Percentiles rank a stretch among this genome's conserved stretches.
phyloP scores from a whole-genome alignment of 2,113 vertebrate species.

The Phoenicopterus ruber region DNA sequence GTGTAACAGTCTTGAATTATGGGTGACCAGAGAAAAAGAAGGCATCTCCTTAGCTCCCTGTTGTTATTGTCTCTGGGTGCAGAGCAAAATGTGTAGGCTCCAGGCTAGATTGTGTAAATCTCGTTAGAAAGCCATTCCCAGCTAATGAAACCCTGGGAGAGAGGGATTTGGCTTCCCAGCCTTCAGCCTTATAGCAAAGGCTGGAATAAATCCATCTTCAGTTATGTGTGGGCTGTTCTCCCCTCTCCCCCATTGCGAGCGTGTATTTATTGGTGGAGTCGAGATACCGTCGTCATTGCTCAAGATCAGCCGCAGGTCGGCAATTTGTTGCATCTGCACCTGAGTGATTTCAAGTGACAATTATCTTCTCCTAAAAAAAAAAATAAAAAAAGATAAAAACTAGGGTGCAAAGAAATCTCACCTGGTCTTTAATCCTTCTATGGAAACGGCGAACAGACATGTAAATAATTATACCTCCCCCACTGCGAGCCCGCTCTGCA shows the following conservation, averaged over 20 bases:
- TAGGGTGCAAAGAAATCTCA: background rate
- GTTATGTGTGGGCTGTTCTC: background rate
- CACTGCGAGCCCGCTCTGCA: background rate
- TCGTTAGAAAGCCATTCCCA: slow-evolving; percentile 58
- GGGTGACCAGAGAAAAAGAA: background rate
- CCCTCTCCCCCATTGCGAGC: background rate
- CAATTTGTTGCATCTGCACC: background rate
- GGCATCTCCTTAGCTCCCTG: slow-evolving; percentile 24
- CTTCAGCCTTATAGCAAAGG: slow-evolving; percentile 12
- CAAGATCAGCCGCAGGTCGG: background rate
- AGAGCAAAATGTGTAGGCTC: slow-evolving; percentile 28
- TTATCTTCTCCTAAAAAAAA: background rate
- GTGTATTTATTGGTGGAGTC: background rate
- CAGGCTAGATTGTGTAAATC: slow-evolving; percentile 46
- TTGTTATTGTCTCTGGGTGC: slow-evolving; percentile 47
- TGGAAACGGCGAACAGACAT: background rate
- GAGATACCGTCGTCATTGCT: background rate
- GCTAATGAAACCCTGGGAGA: slow-evolving; percentile 70
- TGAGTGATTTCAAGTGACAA: background rate
- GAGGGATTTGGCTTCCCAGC: slow-evolving; percentile 22
- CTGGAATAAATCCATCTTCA: slow-evolving; percentile 48
- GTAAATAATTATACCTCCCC: background rate
- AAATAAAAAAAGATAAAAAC: background rate
- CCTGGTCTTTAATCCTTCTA: background rate
- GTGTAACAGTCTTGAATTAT: background rate